Evolutionary conservation across 2,888 invertebrate genomes (phyloP).

Genomic region (Coelinius sp.): DNA sequence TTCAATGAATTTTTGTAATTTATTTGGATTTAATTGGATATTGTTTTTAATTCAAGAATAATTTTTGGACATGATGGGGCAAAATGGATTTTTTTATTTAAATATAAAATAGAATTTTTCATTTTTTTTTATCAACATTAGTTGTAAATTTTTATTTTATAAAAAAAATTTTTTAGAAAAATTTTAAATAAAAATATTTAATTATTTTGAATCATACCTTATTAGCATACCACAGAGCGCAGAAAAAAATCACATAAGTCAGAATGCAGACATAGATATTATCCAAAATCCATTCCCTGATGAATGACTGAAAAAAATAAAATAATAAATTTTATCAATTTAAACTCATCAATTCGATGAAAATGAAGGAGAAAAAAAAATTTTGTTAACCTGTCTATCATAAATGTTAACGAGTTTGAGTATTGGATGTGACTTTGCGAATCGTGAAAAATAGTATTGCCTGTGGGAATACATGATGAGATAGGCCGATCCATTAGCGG

Average conservation of each 20-base stretch:
- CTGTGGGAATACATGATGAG: conserved; percentile 52
- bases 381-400: conserved; percentile 57
- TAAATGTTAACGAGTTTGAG: conserved; percentile 59
- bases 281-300: conserved; percentile 63
- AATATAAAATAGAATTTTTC: neutral
- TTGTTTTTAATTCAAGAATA: too few species aligned
- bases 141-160: neutral
- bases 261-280: conserved; percentile 61
- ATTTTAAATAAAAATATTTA: neutral
- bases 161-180: neutral
- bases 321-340: neutral
- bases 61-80: too few species aligned
- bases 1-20: neutral
- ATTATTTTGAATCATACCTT: conserved; percentile 53
- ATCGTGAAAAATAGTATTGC: conserved; percentile 51
- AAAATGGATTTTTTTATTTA: too few species aligned
- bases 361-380: conserved; percentile 5
- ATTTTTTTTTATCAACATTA: neutral
- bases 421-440: conserved; percentile 54
- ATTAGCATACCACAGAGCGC: conserved; percentile 62
- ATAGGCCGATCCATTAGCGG: conserved; percentile 46
- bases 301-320: conserved; percentile 56
- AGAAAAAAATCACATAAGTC: conserved; percentile 60
- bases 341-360: conserved; percentile 1
- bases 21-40: too few species aligned